Conservation (phyloP, 23 tunicate species). For the Trididemnum miniatum region DNA sequence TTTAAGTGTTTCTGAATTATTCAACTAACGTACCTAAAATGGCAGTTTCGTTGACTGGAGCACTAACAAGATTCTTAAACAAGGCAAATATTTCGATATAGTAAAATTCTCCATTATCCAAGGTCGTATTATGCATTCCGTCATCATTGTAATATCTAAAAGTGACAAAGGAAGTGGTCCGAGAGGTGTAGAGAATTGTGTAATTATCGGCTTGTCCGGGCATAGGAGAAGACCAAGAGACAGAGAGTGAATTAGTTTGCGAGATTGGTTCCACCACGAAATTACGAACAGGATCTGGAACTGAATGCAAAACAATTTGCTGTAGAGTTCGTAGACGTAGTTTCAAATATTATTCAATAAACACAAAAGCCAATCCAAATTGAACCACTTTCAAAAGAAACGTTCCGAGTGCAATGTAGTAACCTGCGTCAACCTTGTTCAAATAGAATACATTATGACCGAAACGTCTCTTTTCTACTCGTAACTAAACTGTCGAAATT, state of each 20-base stretch:
- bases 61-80: background rate
- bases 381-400: no score
- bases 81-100: background rate
- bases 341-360: no score
- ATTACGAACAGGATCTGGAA: background rate
- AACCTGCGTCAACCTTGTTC: no score
- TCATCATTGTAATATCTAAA: background rate
- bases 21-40: background rate
- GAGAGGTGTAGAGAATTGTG: background rate
- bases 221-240: slow-evolving; percentile 4
- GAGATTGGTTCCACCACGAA: background rate
- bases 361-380: no score
- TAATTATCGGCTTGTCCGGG: background rate
- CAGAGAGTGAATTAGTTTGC: background rate
- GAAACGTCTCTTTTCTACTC: no score
- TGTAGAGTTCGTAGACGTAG: no score
- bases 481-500: no score
- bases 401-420: no score
- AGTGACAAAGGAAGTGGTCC: background rate
- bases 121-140: background rate
- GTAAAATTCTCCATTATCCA: background rate
- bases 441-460: no score
- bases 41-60: background rate
- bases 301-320: background rate
- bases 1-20: no score